Base-by-base conservation (phyloP, 2,888 invertebrate species). In the Nasonovia ribisnigri region DNA sequence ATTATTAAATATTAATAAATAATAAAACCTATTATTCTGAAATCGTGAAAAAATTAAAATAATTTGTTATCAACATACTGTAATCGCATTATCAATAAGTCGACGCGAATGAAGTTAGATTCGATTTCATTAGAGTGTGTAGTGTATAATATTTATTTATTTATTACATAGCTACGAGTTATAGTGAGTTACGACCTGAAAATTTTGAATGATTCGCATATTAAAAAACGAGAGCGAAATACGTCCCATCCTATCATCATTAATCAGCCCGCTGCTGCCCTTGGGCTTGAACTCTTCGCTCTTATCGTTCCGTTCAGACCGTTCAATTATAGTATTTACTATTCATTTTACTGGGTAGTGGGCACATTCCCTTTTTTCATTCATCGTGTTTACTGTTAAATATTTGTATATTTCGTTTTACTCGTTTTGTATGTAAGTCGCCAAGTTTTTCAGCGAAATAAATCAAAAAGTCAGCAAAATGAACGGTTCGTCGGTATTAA, bases 401-500 rank as follows among this genome's bases (percentile, higher is more conserved):
- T 86, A 10, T 91, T 57, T 46, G 29, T 54, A 26, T 6, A 57
- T 42, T 42, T 36, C 4, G 43, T 46, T 43, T 51, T 36, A 51
- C 3, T 10, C 24, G 2, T 84, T 86, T 36, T 86, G 8, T 42
- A 11, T 36, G 46, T n/a, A 24, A 46, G 91, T 87, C 1, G 4
- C 20, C 8, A 11, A 5, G 11, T 51, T 16, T 84, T 48, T 29
- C 43, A 29, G n/a, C 13, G 10, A 51, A 90, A 42, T n/a, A 36
- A 77, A 20, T 54, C 10, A 77, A 84, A 90, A 60, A 57, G 6
- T n/a, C 1, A 43, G 3, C 42, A 88, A 77, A 54, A 93, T 93
- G 93, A 93, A 93, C 42, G 87, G 93, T 48, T 90, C 93, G 42
- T 90, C 67, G n/a, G 42, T 93, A 86, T 90, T 93, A 20, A 93